These are phyloP conservation scores for Acrobasis suavella DNA, from an alignment of 2,888 invertebrate species.

Conservation along the genomic window DNA sequence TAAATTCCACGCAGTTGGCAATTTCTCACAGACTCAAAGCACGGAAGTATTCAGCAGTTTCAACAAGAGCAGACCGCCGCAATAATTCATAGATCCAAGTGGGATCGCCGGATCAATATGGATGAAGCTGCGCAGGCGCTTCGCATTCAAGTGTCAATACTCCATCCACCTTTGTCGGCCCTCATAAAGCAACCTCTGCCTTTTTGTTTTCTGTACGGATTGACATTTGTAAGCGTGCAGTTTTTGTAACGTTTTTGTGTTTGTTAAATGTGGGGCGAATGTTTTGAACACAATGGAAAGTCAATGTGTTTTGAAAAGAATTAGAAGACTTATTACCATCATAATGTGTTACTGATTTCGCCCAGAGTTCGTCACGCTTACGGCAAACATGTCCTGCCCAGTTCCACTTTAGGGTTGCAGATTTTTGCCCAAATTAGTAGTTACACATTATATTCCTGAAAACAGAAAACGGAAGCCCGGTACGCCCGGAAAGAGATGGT, in stretches of 20 bases:
- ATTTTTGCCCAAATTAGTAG: too few species aligned
- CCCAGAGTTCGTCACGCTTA: too few species aligned
- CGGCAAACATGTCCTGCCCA: too few species aligned
- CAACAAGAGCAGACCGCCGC: slow-evolving; percentile 54
- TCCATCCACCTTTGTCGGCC: slow-evolving; percentile 41
- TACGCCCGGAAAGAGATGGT: too few species aligned
- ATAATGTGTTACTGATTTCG: too few species aligned
- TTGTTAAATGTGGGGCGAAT: slow-evolving; percentile 1
- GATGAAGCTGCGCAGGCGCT: slow-evolving; percentile 57
- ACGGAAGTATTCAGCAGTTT: slow-evolving; percentile 45
- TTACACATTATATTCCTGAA: too few species aligned
- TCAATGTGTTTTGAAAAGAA: too few species aligned
- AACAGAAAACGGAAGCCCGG: too few species aligned
- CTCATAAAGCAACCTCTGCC: slow-evolving; percentile 5
- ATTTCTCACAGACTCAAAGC: background rate
- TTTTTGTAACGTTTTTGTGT: background rate
- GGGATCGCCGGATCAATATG: slow-evolving; percentile 66
- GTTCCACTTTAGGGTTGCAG: too few species aligned
- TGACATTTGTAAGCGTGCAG: slow-evolving; percentile 9
- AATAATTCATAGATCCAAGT: slow-evolving; percentile 55
- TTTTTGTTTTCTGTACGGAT: background rate
- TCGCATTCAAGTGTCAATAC: slow-evolving; percentile 71
- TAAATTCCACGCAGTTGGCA: background rate
- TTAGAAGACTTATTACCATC: too few species aligned
- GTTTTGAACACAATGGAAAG: too few species aligned